A percentile compares a stretch with the other conserved stretches of the same genome.
phyloP scores from a whole-genome alignment of 2,113 vertebrate genomes.

The Elephas maximus region DNA sequence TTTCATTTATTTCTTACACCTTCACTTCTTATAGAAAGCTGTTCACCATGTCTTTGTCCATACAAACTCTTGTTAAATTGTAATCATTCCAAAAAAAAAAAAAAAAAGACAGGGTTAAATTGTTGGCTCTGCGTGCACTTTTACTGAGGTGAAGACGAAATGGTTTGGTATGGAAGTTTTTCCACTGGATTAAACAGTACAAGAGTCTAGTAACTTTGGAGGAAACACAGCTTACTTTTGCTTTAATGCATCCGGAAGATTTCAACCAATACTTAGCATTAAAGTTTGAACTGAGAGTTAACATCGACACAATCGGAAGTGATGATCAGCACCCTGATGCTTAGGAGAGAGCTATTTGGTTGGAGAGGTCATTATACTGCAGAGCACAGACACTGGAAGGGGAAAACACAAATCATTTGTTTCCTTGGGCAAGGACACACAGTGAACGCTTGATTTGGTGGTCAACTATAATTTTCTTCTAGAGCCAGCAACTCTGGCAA shows the following conservation, averaged over 20 bases:
- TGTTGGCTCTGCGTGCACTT: background rate
- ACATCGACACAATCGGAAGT: conserved; percentile 50
- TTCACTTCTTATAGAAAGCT: background rate
- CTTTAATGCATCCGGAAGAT: conserved; percentile 69
- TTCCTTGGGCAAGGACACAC: conserved; percentile 71
- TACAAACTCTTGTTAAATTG: background rate
- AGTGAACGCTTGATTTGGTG: conserved; percentile 61
- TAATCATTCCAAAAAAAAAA: background rate
- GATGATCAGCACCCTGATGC: conserved; percentile 62
- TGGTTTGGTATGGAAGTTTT: background rate
- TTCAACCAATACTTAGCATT: conserved; percentile 81
- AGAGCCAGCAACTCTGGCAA: conserved; percentile 62
- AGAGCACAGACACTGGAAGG: background rate
- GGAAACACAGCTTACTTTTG: conserved; percentile 58
- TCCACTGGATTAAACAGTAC: conserved; percentile 19
- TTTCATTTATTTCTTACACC: conserved; percentile 38
- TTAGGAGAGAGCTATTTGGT: conserved; percentile 60
- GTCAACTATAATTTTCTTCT: conserved; percentile 77
- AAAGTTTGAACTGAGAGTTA: conserved; percentile 80
- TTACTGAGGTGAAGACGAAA: background rate
- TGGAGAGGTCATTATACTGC: conserved; percentile 28
- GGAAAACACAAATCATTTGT: conserved; percentile 78
- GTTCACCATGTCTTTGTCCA: background rate
- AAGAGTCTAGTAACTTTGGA: conserved; percentile 52
- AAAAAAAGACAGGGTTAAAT: background rate